These are phyloP conservation scores for Rhinolophus sinicus DNA, from an alignment of 2,113 vertebrate species.

Conservation along the genomic window DNA sequence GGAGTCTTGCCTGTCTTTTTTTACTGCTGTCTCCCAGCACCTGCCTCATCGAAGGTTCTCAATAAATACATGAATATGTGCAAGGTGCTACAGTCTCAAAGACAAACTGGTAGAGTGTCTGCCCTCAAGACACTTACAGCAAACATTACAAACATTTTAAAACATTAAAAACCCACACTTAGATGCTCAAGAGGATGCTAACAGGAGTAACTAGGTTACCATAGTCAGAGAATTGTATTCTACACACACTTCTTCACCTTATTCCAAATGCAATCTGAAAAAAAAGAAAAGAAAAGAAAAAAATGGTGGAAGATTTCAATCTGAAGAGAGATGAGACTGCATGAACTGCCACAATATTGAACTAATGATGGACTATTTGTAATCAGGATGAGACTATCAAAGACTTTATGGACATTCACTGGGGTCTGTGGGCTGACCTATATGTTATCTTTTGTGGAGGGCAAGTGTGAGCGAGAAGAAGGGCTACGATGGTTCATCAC, in stretches of 20 bases:
- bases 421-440: neutral
- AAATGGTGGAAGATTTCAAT: neutral
- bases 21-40: neutral
- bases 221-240: neutral
- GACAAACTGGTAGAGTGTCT: neutral
- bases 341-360: neutral
- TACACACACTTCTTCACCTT: neutral
- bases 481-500: neutral
- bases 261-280: neutral
- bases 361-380: neutral
- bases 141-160: neutral
- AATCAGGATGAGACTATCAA: neutral
- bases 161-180: neutral
- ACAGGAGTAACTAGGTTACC: neutral
- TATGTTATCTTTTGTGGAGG: neutral
- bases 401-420: neutral
- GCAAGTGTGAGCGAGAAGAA: neutral
- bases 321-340: neutral
- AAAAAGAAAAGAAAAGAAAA: neutral
- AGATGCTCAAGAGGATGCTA: neutral
- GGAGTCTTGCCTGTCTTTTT: neutral
- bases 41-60: neutral
- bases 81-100: neutral
- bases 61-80: neutral
- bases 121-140: neutral